Evolutionary conservation across 1,140 invertebrate genomes (phyloP).

Genomic region (Orius insidiosus): DNA sequence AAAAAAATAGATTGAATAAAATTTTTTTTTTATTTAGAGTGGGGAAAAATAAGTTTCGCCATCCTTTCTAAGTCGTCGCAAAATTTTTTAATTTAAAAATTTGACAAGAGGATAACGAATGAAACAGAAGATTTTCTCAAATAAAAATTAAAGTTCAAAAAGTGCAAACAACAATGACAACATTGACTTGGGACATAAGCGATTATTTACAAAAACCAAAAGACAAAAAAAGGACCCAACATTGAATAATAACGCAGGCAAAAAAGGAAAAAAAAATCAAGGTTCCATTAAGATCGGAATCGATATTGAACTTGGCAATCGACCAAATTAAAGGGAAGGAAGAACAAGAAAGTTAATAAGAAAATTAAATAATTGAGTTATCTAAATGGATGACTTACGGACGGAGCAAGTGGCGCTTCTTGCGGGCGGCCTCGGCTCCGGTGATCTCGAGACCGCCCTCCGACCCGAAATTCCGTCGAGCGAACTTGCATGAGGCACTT

Average conservation of each 20-base stretch:
- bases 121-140: no score
- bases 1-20: background rate
- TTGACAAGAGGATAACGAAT: no score
- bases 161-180: no score
- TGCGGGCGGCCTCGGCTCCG: constrained; percentile 14
- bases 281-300: no score
- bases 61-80: no score
- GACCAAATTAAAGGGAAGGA: background rate
- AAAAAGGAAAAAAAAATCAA: no score
- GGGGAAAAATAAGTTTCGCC: background rate
- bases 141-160: no score
- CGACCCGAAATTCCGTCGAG: constrained; percentile 18
- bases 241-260: no score
- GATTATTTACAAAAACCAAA: no score
- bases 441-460: constrained; percentile 8
- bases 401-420: constrained; percentile 35
- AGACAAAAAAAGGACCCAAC: no score
- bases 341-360: background rate
- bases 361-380: background rate
- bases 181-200: no score
- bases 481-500: constrained; percentile 21
- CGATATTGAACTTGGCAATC: background rate
- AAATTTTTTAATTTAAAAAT: no score
- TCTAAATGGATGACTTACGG: constrained; percentile 29
- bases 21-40: background rate